phyloP scores from a whole-genome alignment of 2,888 invertebrate genomes.

The Actias luna region DNA sequence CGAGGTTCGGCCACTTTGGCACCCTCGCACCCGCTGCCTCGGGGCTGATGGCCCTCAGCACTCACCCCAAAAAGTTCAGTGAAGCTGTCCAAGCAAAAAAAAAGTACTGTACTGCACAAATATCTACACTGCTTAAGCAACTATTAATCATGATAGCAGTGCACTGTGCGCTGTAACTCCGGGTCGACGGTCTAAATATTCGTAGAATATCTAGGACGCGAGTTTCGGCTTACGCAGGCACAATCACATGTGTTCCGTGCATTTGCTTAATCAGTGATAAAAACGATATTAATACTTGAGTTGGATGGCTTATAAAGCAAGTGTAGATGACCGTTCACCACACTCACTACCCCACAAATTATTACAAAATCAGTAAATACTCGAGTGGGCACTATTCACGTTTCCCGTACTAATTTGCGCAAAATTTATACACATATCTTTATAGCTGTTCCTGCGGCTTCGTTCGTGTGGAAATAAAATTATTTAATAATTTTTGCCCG shows the following conservation, averaged over 20 bases:
- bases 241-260: not conserved
- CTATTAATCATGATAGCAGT: not conserved
- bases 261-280: not conserved
- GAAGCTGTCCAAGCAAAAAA: no score
- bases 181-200: not conserved
- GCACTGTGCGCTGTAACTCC: not conserved
- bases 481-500: no score
- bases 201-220: not conserved
- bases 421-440: conserved; percentile 9
- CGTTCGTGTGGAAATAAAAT: no score
- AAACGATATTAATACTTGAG: not conserved
- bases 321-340: no score
- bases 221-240: not conserved
- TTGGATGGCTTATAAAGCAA: not conserved
- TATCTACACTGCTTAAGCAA: not conserved
- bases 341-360: no score
- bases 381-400: not conserved
- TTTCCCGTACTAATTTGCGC: not conserved
- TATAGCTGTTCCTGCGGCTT: no score
- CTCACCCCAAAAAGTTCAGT: no score
- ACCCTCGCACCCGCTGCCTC: no score
- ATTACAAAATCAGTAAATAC: not conserved
- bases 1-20: no score
- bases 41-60: no score
- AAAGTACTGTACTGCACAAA: no score